phyloP scores from a whole-genome alignment of 1,140 invertebrate genomes.

The Hesperophylax magnus region DNA sequence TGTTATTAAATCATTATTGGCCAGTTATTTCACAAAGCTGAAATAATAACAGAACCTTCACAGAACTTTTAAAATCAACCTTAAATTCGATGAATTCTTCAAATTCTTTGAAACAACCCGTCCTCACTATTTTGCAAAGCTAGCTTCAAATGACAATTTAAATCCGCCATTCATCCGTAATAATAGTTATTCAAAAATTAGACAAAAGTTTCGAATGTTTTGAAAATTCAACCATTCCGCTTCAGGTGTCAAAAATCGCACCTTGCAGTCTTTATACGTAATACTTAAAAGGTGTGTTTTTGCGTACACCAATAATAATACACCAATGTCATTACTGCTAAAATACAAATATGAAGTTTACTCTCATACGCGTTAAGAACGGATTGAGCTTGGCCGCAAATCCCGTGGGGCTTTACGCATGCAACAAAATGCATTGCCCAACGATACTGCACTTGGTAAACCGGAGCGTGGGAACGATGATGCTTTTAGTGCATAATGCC shows the following conservation, averaged over 20 bases:
- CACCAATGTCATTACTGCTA: not conserved
- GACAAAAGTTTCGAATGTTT: slow-evolving; percentile 37
- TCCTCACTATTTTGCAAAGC: slow-evolving; percentile 22
- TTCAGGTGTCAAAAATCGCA: slow-evolving; percentile 18
- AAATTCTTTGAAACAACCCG: too few species aligned
- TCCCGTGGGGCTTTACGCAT: not conserved
- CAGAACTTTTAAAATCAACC: too few species aligned
- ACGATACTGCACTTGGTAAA: slow-evolving; percentile 6
- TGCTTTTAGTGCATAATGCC: not conserved
- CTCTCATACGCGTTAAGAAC: not conserved
- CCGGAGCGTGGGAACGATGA: slow-evolving; percentile 30
- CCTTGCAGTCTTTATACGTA: slow-evolving; percentile 4
- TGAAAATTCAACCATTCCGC: slow-evolving; percentile 19
- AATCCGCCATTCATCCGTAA: slow-evolving; percentile 11
- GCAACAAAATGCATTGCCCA: slow-evolving; percentile 34
- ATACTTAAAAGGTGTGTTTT: slow-evolving; percentile 8
- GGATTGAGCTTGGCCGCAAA: not conserved
- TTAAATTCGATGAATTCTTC: too few species aligned
- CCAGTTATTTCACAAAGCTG: too few species aligned
- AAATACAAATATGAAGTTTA: slow-evolving; percentile 7
- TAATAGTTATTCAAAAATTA: slow-evolving; percentile 21
- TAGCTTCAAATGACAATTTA: slow-evolving; percentile 18
- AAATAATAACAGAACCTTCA: too few species aligned
- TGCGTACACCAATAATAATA: not conserved
- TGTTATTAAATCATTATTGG: too few species aligned